These are phyloP conservation scores for Rotaria sp. DNA, from an alignment of 2,888 invertebrate species.

Conservation along the genomic window DNA sequence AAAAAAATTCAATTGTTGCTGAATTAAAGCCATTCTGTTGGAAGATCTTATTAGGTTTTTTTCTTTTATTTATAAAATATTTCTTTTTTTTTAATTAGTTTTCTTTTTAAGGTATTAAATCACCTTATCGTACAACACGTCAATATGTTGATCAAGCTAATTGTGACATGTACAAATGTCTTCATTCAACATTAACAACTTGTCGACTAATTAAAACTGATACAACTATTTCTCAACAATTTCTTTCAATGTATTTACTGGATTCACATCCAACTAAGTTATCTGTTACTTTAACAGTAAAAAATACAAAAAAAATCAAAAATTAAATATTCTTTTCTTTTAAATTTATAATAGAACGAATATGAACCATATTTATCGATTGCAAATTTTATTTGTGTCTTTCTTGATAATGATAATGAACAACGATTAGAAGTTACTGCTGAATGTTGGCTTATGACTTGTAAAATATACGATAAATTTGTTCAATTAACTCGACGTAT, in stretches of 20 bases:
- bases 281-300: neutral
- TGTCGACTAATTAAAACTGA: neutral
- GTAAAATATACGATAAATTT: neutral
- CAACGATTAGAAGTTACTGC: neutral
- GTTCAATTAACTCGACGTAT: neutral
- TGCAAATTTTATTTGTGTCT: neutral
- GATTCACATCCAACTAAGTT: neutral
- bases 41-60: neutral
- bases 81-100: neutral
- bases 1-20: neutral
- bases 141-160: neutral
- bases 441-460: neutral
- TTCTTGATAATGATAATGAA: neutral
- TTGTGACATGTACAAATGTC: neutral
- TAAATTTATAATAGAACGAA: neutral
- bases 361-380: neutral
- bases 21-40: neutral
- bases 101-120: neutral
- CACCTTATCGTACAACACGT: neutral
- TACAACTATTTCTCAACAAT: neutral
- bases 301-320: neutral
- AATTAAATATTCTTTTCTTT: neutral
- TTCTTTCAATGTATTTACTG: neutral
- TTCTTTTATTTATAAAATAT: neutral
- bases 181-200: constrained; percentile 3